Evolutionary conservation across 2,797 vertebrate species (phyloP).

Genomic region (Lateolabrax maculatus): DNA sequence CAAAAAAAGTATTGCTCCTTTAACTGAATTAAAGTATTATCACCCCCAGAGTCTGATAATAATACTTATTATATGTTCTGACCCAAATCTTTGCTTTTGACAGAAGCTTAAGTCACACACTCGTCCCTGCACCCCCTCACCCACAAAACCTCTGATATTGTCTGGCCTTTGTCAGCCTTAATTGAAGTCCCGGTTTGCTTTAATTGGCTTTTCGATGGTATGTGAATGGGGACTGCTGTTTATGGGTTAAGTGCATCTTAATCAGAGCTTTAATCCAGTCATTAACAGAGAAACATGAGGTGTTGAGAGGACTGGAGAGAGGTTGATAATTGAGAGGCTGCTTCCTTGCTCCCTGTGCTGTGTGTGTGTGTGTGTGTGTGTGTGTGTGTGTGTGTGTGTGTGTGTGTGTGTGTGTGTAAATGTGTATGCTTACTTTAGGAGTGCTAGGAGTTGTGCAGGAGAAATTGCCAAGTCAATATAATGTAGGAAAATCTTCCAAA

Average conservation of each 20-base stretch:
- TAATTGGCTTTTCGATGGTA: conserved; percentile 93
- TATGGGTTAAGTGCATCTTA: conserved; percentile 97
- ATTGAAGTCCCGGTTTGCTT: conserved; percentile 89
- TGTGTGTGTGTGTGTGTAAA: not conserved
- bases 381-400: conserved; percentile 13
- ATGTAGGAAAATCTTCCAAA: not conserved
- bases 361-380: conserved; percentile 28
- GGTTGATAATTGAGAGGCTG: conserved; percentile 91
- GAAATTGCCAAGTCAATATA: not conserved
- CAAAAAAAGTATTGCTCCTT: not conserved
- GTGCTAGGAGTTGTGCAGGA: not conserved
- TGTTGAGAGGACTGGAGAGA: conserved; percentile 94
- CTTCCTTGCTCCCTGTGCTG: conserved; percentile 79
- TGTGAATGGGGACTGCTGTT: conserved; percentile 93
- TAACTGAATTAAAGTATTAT: not conserved
- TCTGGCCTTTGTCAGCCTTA: conserved; percentile 91
- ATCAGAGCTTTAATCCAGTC: conserved; percentile 95
- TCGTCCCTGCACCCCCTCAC: conserved; percentile 75
- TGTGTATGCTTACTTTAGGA: conserved; percentile 18
- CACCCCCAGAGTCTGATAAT: conserved; percentile 1
- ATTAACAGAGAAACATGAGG: conserved; percentile 94
- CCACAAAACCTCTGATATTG: conserved; percentile 77
- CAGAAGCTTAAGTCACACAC: conserved; percentile 85
- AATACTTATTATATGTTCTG: conserved; percentile 87
- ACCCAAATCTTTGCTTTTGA: conserved; percentile 87